Conservation (phyloP, 2,797 vertebrate genomes). For the Dryobates pubescens region DNA sequence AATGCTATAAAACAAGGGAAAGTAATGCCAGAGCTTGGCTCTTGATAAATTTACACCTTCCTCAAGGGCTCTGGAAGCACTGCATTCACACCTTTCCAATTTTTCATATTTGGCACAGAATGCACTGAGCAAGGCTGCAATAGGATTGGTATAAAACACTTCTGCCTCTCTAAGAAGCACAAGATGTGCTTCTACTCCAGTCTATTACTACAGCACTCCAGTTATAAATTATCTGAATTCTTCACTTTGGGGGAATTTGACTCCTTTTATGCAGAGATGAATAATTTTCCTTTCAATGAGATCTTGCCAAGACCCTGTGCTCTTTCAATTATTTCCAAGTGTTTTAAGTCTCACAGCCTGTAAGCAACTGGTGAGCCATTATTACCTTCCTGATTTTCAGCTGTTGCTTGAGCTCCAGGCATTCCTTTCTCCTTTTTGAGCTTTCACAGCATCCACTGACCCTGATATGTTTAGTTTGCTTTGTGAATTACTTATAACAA, state of each 20-base stretch:
- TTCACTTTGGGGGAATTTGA: background rate
- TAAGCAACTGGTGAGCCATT: background rate
- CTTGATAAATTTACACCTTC: background rate
- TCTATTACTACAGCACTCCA: background rate
- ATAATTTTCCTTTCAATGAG: background rate
- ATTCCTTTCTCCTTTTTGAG: background rate
- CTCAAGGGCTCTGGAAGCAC: background rate
- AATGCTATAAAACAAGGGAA: background rate
- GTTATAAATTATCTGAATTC: background rate
- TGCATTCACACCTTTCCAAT: background rate
- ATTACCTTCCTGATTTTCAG: background rate
- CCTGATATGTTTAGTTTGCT: conserved; percentile 20
- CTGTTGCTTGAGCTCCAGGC: background rate
- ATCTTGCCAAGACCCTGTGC: background rate
- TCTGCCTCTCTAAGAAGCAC: background rate
- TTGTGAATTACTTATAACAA: conserved; percentile 29
- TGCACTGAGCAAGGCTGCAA: background rate
- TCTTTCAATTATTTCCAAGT: background rate
- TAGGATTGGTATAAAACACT: background rate
- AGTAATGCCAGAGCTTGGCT: background rate
- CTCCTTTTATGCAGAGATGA: background rate
- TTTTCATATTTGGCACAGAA: background rate
- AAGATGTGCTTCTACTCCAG: background rate
- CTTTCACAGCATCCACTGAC: background rate
- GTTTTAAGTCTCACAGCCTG: background rate